Evolutionary conservation across 1,140 invertebrate genomes (phyloP).

Genomic region (Maniola jurtina): DNA sequence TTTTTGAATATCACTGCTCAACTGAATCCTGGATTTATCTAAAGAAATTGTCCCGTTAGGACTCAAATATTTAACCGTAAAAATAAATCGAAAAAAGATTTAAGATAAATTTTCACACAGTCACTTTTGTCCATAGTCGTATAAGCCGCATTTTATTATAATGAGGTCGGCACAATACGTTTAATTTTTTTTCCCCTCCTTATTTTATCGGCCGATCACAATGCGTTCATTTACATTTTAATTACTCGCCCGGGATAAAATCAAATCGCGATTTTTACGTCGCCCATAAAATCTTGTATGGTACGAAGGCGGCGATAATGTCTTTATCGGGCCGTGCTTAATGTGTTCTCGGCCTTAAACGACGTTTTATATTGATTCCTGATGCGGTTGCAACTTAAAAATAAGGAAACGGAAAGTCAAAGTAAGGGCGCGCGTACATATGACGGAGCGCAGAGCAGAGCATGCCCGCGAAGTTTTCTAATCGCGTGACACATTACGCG

Average conservation of each 20-base stretch:
- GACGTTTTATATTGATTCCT: slow-evolving; percentile 11
- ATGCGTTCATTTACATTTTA: slow-evolving; percentile 67
- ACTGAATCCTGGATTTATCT: no score
- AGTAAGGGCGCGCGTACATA: no score
- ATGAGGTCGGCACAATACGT: slow-evolving; percentile 35
- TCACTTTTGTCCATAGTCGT: slow-evolving; percentile 17
- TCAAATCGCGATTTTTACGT: slow-evolving; percentile 48
- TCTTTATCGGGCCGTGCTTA: slow-evolving; percentile 25
- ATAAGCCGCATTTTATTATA: slow-evolving; percentile 30
- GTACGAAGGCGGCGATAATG: slow-evolving; percentile 28
- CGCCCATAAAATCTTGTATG: slow-evolving; percentile 30
- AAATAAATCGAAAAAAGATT: neutral
- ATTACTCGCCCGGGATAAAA: slow-evolving; percentile 44
- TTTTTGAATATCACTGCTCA: no score
- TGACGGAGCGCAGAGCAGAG: no score
- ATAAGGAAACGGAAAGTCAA: neutral
- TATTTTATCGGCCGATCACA: slow-evolving; percentile 43
- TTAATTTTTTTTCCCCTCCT: slow-evolving; percentile 41
- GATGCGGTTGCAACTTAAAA: neutral
- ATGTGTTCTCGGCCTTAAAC: slow-evolving; percentile 19
- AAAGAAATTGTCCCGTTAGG: no score
- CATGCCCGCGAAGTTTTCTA: no score
- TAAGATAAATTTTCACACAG: slow-evolving; percentile 1
- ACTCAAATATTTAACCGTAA: neutral
- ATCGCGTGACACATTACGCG: no score